These are phyloP conservation scores for Trichomycterus rosablanca DNA, from an alignment of 2,113 vertebrate genomes.

Conservation along the genomic window DNA sequence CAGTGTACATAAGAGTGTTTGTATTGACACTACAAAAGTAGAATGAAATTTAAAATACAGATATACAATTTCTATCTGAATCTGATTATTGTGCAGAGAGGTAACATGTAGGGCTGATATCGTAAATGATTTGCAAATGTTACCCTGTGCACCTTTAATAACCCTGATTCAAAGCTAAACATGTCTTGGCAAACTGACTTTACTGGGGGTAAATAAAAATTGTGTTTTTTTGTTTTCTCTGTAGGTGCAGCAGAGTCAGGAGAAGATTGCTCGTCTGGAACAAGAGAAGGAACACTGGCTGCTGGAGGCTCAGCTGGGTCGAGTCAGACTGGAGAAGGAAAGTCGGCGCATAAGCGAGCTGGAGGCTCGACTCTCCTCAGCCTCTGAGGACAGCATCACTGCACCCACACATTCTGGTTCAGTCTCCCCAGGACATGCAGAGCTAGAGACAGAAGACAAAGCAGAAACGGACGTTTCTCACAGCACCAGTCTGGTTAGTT, in stretches of 20 bases:
- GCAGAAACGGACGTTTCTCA: conserved; percentile 58
- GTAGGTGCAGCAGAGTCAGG: conserved; percentile 92
- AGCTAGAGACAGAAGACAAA: conserved; percentile 59
- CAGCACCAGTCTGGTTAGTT: conserved; percentile 79
- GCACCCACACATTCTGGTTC: conserved; percentile 34
- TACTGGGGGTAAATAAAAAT: too few species aligned
- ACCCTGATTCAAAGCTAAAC: too few species aligned
- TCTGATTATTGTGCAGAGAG: too few species aligned
- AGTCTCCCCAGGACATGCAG: conserved; percentile 41
- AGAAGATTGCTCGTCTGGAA: conserved; percentile 93
- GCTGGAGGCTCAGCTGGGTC: conserved; percentile 91
- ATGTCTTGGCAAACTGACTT: background rate
- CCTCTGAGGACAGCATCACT: conserved; percentile 32
- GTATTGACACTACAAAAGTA: too few species aligned
- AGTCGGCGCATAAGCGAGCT: conserved; percentile 79
- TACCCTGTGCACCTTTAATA: too few species aligned
- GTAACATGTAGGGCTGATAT: too few species aligned
- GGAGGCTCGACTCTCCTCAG: conserved; percentile 66
- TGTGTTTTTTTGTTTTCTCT: conserved; percentile 1
- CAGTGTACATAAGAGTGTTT: too few species aligned
- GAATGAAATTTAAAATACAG: too few species aligned
- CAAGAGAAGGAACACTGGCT: conserved; percentile 99
- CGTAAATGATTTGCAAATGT: too few species aligned
- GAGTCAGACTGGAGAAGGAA: conserved; percentile 93
- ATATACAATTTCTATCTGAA: too few species aligned